Evolutionary conservation across 2,797 vertebrate species (phyloP).

Genomic region (Crenichthys baileyi): DNA sequence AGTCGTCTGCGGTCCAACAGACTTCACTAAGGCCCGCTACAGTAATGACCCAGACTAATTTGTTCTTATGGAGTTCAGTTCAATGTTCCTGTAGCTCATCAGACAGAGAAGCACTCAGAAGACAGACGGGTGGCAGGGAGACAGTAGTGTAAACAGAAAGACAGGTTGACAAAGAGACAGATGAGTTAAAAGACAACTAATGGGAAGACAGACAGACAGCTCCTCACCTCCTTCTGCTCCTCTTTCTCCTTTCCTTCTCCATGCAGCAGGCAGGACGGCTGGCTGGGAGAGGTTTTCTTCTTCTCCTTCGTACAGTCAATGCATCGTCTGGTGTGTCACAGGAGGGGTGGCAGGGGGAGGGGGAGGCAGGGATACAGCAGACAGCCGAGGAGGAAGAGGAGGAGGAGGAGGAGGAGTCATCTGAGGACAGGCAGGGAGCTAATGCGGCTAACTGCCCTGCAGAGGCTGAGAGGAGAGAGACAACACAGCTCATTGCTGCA

Average conservation of each 20-base stretch:
- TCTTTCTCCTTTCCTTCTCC: slow-evolving; percentile 64
- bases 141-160: slow-evolving; percentile 6
- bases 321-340: slow-evolving; percentile 83
- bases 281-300: slow-evolving; percentile 72
- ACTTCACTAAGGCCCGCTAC: not conserved
- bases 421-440: slow-evolving; percentile 80
- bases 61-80: slow-evolving; percentile 1
- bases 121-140: slow-evolving; percentile 5
- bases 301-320: slow-evolving; percentile 80
- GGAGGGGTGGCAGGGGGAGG: slow-evolving; percentile 49
- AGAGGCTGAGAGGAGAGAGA: slow-evolving; percentile 60
- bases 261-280: slow-evolving; percentile 68
- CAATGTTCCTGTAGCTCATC: slow-evolving; percentile 33
- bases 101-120: slow-evolving; percentile 17
- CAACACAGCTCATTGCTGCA: slow-evolving; percentile 42
- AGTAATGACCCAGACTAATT: not conserved
- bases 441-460: slow-evolving; percentile 79
- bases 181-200: slow-evolving; percentile 1
- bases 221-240: slow-evolving; percentile 68
- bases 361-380: slow-evolving; percentile 74
- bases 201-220: slow-evolving; percentile 14
- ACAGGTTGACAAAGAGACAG: slow-evolving; percentile 16
- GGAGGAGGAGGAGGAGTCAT: slow-evolving; percentile 77
- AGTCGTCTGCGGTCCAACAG: not conserved
- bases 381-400: slow-evolving; percentile 68